A percentile compares a stretch with the other conserved stretches of the same genome.
phyloP scores from a whole-genome alignment of 2,888 invertebrate genomes.

The Pyrochroa serraticornis region DNA sequence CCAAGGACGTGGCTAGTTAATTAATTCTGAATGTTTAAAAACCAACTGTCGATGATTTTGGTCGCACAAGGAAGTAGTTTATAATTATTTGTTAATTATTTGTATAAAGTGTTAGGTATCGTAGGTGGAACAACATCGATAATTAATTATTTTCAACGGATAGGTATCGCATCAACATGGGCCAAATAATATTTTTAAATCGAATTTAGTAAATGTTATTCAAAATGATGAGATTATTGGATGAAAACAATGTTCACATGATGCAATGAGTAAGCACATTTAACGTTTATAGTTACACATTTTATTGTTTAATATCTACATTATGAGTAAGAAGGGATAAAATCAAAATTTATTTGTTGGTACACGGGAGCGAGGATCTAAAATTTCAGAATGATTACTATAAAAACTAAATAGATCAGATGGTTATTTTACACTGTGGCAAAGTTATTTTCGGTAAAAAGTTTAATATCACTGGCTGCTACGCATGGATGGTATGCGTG shows the following conservation, averaged over 20 bases:
- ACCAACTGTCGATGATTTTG: constrained; percentile 36
- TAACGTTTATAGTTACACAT: constrained; percentile 28
- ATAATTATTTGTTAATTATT: constrained; percentile 19
- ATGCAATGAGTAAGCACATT: constrained; percentile 16
- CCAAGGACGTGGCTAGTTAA: constrained; percentile 37
- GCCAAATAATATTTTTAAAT: constrained; percentile 33
- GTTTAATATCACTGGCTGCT: constrained; percentile 56
- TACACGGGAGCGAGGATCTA: constrained; percentile 16
- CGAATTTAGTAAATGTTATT: constrained; percentile 19
- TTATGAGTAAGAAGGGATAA: constrained; percentile 35
- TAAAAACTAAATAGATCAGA: constrained; percentile 30
- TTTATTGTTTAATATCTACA: constrained; percentile 34
- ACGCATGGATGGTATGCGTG: constrained; percentile 50
- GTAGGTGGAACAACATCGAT: constrained; percentile 26
- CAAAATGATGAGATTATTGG: constrained; percentile 29
- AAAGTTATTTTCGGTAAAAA: constrained; percentile 35
- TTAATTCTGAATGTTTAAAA: constrained; percentile 40
- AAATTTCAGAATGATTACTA: constrained; percentile 25
- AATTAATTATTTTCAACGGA: constrained; percentile 25
- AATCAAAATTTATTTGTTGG: constrained; percentile 33
- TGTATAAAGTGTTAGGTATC: constrained; percentile 5
- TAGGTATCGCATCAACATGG: constrained; percentile 28
- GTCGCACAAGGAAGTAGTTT: neutral
- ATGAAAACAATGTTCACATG: constrained; percentile 31
- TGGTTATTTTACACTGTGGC: constrained; percentile 21